Evolutionary conservation across 1,140 invertebrate species (phyloP).

Genomic region (Hirudo medicinalis): DNA sequence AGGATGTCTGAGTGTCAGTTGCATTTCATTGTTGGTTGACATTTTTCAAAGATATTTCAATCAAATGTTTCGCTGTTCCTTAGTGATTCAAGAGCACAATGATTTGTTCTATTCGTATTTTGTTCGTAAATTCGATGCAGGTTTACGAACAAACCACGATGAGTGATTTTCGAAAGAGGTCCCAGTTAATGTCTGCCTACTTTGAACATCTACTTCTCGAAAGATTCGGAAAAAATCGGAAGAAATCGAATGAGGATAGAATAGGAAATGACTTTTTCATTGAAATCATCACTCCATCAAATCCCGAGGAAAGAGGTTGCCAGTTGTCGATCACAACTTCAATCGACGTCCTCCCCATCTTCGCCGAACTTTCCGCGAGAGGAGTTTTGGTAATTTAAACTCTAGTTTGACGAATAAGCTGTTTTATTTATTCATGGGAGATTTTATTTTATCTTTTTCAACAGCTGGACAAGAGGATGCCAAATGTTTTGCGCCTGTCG

Average conservation of each 20-base stretch:
- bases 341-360: conserved; percentile 39
- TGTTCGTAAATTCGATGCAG: conserved; percentile 30
- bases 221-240: conserved; percentile 19
- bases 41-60: background rate
- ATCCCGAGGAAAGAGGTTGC: conserved; percentile 45
- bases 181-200: conserved; percentile 48
- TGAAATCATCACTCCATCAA: conserved; percentile 46
- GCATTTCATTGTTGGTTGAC: background rate
- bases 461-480: conserved; percentile 47
- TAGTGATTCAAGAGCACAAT: background rate
- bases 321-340: conserved; percentile 45
- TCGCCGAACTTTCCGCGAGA: conserved; percentile 42
- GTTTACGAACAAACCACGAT: conserved; percentile 46
- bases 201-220: conserved; percentile 43
- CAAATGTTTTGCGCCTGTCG: conserved; percentile 46
- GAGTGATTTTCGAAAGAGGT: conserved; percentile 42
- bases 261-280: conserved; percentile 27
- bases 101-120: background rate
- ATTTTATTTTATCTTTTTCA: conserved; percentile 16
- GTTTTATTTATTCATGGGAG: background rate
- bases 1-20: conserved; percentile 44
- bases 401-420: background rate
- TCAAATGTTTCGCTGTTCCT: background rate
- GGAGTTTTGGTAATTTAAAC: conserved; percentile 46
- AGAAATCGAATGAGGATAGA: conserved; percentile 18